Base-by-base conservation (phyloP, 1,140 invertebrate genomes). In the Physella acuta region DNA sequence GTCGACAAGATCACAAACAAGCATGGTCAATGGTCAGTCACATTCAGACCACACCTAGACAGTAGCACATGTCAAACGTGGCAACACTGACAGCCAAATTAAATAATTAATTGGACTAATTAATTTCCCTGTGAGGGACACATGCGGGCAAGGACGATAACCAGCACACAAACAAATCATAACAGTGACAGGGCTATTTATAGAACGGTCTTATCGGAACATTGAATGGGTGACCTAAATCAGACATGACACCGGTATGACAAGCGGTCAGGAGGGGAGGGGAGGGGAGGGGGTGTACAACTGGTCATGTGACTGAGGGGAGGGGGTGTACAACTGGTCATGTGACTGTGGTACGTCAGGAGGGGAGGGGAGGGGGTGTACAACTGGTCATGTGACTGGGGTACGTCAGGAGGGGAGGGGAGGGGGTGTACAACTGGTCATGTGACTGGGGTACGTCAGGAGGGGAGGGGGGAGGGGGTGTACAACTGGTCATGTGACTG, bases 1-100 rank as follows among this genome's bases (percentile, higher is more conserved):
- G 73, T 51, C 62, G 60, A 52, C 33, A 39, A 31, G 44, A 33
- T n/a, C n/a, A n/a, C n/a, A n/a, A n/a, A n/a, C n/a, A n/a, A n/a
- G n/a, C n/a, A n/a, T n/a, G n/a, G n/a, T n/a, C n/a, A n/a, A n/a
- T n/a, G n/a, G n/a, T n/a, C n/a, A n/a, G n/a, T n/a, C n/a, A n/a
- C n/a, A n/a, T n/a, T n/a, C n/a, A n/a, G n/a, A n/a, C n/a, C n/a
- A n/a, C n/a, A n/a, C n/a, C n/a, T n/a, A n/a, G n/a, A n/a, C n/a
- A n/a, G n/a, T n/a, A n/a, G n/a, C n/a, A n/a, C n/a, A n/a, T n/a
- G n/a, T n/a, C n/a, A n/a, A n/a, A n/a, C n/a, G n/a, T n/a, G n/a
- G n/a, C n/a, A n/a, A n/a, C n/a, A n/a, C n/a, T n/a, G n/a, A n/a
- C n/a, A n/a, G n/a, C n/a, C n/a, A n/a, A n/a, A n/a, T n/a, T n/a